Percentiles rank a stretch among this genome's conserved stretches.
phyloP scores from a whole-genome alignment of 1,140 invertebrate species.

The Apis laboriosa region DNA sequence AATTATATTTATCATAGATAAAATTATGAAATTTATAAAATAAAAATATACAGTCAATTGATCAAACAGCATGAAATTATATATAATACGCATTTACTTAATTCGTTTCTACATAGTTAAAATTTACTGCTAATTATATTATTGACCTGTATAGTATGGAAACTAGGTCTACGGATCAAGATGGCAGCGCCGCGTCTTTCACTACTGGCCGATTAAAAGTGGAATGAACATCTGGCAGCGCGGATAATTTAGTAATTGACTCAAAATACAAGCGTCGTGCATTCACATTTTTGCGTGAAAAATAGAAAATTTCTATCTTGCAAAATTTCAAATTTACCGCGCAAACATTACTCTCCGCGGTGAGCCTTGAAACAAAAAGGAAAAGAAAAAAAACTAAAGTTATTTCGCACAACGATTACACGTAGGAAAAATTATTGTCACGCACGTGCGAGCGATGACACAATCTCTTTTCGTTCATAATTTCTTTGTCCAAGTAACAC shows the following conservation, averaged over 20 bases:
- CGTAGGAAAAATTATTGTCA: slow-evolving; percentile 39
- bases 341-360: slow-evolving; percentile 9
- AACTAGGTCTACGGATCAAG: slow-evolving; percentile 5
- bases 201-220: slow-evolving; percentile 11
- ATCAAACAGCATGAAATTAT: not conserved
- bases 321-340: not conserved
- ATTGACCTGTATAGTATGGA: no score
- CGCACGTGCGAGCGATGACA: slow-evolving; percentile 32
- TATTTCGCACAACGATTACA: slow-evolving; percentile 13
- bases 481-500: not conserved
- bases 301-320: no score
- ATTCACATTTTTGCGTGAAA: no score
- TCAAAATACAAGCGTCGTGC: not conserved
- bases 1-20: not conserved
- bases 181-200: not conserved
- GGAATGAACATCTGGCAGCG: not conserved
- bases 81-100: not conserved
- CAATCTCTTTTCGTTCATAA: not conserved
- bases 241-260: slow-evolving; percentile 34
- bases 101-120: not conserved
- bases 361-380: slow-evolving; percentile 2
- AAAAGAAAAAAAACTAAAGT: slow-evolving; percentile 1
- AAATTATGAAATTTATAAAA: not conserved
- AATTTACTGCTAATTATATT: not conserved
- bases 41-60: not conserved